Conservation (phyloP, 2,113 vertebrate genomes). For the Seriola aureovittata region DNA sequence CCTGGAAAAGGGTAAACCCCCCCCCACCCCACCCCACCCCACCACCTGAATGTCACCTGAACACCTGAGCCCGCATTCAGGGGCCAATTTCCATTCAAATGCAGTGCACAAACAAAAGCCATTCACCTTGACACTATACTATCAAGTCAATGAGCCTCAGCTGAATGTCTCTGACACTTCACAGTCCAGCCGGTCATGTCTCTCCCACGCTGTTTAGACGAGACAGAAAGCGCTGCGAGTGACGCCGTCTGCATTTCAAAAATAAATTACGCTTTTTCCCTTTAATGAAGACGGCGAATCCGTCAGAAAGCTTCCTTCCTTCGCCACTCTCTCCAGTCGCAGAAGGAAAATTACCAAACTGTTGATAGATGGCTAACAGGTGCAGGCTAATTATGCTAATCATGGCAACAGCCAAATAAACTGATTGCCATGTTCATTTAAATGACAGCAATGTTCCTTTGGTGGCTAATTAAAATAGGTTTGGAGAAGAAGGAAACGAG, state of each 20-base stretch:
- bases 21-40: too few species aligned
- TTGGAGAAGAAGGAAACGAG: slow-evolving; percentile 61
- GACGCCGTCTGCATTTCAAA: slow-evolving; percentile 48
- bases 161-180: slow-evolving; percentile 25
- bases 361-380: slow-evolving; percentile 83
- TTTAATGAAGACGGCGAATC: slow-evolving; percentile 70
- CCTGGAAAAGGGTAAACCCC: neutral
- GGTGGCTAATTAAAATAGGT: slow-evolving; percentile 83
- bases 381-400: slow-evolving; percentile 83
- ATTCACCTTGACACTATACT: slow-evolving; percentile 48
- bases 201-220: slow-evolving; percentile 24
- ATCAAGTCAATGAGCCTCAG: slow-evolving; percentile 35
- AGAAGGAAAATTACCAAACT: slow-evolving; percentile 78
- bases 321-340: slow-evolving; percentile 60
- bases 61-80: neutral
- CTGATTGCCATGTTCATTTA: slow-evolving; percentile 85
- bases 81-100: slow-evolving; percentile 45
- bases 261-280: slow-evolving; percentile 28
- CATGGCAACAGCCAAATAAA: slow-evolving; percentile 83
- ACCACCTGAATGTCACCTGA: neutral
- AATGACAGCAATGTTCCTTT: slow-evolving; percentile 82
- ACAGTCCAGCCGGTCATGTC: slow-evolving; percentile 31
- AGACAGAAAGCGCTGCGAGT: slow-evolving; percentile 34
- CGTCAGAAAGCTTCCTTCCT: slow-evolving; percentile 64
- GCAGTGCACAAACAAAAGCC: slow-evolving; percentile 18